Evolutionary conservation across 2,113 vertebrate species (phyloP), one percentile per base, ranked within the genome.

Genomic region (Axis porcinus): DNA sequence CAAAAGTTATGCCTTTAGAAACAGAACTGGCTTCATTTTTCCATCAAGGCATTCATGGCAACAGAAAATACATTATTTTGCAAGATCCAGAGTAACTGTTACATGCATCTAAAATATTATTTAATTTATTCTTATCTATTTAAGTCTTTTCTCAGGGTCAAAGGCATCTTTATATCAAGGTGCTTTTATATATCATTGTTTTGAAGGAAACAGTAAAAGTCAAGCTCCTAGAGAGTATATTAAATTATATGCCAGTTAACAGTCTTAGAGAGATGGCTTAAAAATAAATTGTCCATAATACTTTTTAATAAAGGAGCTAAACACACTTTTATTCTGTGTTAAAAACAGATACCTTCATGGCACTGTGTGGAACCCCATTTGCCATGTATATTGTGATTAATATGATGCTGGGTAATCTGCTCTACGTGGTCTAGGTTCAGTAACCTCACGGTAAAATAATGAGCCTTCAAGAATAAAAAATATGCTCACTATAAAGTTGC

Each of bases 361-460:
- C 98, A 99, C 98, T 98, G 97, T 98, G 99, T 98, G 98, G 98
- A 98, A 99, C 98, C 98, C 97, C 97, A 99, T 99, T 99, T 98
- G 95, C 99, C 98, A 98, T 98, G 98, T 99, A 99, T 99, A 99
- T 99, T 99, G 99, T 99, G 99, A 99, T 99, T 99, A 99, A 99
- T 99, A 99, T 98, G 98, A 97, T 98, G 96, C 98, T 98, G 97
- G 99, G 64, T 99, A 99, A 99, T 98, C 98, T 98, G 96, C 85
- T 98, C 97, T 98, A 96, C 17, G 43, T 98, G 97, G 97, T 98
- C 93, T 98, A 98, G 98, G 98, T 99, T 99, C 99, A 99, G 98
- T 99, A 99, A 99, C 98, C 98, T 99, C 98, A 99, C 98, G 98
- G 98, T 99, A 99, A 99, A 99, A 99, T 99, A 99, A 99, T 99